phyloP scores from a whole-genome alignment of 2,888 invertebrate genomes.

The Lissonota sp. region DNA sequence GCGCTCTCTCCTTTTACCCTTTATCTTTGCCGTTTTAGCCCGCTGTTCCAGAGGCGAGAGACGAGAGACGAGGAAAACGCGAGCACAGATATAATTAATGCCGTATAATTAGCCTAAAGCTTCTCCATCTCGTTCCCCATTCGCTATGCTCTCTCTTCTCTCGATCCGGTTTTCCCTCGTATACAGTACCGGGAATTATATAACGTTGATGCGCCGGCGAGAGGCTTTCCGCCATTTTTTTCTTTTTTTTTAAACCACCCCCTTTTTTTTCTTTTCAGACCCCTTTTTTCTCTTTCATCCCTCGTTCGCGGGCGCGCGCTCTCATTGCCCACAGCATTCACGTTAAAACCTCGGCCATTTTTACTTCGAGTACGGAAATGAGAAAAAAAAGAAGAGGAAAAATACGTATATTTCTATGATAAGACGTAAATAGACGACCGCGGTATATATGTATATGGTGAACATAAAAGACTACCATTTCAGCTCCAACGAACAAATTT shows the following conservation, averaged over 20 bases:
- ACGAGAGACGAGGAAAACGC: conserved; percentile 4
- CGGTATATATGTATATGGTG: no score
- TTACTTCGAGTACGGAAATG: conserved; percentile 24
- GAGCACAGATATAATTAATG: conserved; percentile 64
- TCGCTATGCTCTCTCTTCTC: conserved; percentile 55
- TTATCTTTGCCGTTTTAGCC: conserved; percentile 56
- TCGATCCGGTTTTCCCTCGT: conserved; percentile 54
- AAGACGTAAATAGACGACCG: neutral
- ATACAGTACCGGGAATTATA: conserved; percentile 49
- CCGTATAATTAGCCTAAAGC: conserved; percentile 69
- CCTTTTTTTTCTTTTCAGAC: neutral
- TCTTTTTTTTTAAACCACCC: neutral
- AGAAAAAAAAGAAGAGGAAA: conserved; percentile 9
- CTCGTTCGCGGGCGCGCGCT: no score
- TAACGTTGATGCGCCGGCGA: conserved; percentile 20
- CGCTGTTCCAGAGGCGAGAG: conserved; percentile 8
- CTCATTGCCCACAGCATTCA: neutral
- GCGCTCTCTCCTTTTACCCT: conserved; percentile 27
- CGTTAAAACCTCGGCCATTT: conserved; percentile 38
- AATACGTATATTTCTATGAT: no score
- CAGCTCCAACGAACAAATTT: neutral
- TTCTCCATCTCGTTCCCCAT: conserved; percentile 62
- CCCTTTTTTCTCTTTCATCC: conserved; percentile 12
- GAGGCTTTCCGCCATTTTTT: neutral
- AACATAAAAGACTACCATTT: conserved; percentile 12